A percentile compares a stretch with the other conserved stretches of the same genome.
Conservation (phyloP, 2,888 invertebrate species). For the Carterocephalus palaemon region DNA sequence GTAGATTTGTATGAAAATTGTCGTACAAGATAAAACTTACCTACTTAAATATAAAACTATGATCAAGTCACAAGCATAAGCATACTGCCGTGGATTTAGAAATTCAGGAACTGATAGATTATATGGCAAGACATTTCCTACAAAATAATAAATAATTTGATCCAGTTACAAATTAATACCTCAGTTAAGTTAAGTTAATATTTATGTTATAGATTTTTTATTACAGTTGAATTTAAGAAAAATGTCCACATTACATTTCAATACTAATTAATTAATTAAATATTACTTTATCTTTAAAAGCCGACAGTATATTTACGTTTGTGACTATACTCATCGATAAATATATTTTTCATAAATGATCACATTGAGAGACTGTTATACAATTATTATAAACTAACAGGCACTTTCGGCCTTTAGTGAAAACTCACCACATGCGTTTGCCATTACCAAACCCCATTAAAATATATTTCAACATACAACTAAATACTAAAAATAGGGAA, state of each 20-base stretch:
- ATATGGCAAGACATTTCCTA: slow-evolving; percentile 3
- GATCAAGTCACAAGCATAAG: slow-evolving; percentile 23
- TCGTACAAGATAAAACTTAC: slow-evolving; percentile 62
- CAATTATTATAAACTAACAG: slow-evolving; percentile 56
- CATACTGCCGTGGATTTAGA: background rate
- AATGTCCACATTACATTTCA: too few species aligned
- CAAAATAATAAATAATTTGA: too few species aligned
- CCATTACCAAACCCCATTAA: slow-evolving; percentile 60
- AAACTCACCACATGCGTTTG: slow-evolving; percentile 75
- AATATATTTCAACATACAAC: slow-evolving; percentile 31
- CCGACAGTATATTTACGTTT: slow-evolving; percentile 8
- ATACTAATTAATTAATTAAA: too few species aligned
- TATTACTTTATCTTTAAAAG: too few species aligned
- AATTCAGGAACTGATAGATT: background rate
- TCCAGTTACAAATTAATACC: too few species aligned
- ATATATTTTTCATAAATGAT: slow-evolving; percentile 69
- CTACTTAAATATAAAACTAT: slow-evolving; percentile 41
- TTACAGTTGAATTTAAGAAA: too few species aligned
- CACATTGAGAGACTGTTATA: slow-evolving; percentile 63
- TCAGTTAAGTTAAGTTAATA: too few species aligned
- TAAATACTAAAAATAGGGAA: slow-evolving; percentile 31
- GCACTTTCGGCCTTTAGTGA: slow-evolving; percentile 56
- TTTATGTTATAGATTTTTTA: too few species aligned
- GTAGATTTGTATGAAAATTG: slow-evolving; percentile 60
- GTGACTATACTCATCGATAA: slow-evolving; percentile 48